These are phyloP conservation scores for Morelia viridis DNA, from an alignment of 2,797 vertebrate species.

Conservation along the genomic window DNA sequence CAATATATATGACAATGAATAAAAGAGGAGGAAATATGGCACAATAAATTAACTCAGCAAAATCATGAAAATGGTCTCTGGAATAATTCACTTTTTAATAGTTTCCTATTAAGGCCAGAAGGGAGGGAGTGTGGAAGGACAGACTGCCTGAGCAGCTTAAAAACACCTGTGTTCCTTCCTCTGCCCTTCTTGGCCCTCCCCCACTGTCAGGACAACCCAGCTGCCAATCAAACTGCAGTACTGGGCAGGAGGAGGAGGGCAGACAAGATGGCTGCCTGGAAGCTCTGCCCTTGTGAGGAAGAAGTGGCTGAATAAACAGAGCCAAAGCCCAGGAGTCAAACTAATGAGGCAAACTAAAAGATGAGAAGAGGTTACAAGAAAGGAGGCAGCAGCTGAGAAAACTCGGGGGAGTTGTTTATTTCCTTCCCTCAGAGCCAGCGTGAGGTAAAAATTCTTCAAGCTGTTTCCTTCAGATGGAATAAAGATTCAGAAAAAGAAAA, in stretches of 20 bases:
- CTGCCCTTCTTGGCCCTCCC: not conserved
- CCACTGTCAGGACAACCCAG: not conserved
- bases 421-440: not conserved
- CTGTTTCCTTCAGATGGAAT: not conserved
- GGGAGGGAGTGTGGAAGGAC: not conserved
- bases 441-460: not conserved
- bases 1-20: not conserved
- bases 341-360: not conserved
- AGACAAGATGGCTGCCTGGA: not conserved
- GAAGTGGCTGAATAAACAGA: not conserved
- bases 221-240: not conserved
- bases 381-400: not conserved
- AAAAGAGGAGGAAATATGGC: not conserved
- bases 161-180: not conserved
- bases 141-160: not conserved
- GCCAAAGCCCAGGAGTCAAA: not conserved
- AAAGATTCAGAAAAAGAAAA: not conserved
- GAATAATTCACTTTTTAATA: not conserved
- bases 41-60: not conserved
- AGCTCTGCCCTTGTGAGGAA: not conserved
- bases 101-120: not conserved
- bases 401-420: not conserved
- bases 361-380: not conserved
- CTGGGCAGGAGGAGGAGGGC: not conserved
- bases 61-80: not conserved